phyloP scores from a whole-genome alignment of 1,140 invertebrate genomes.

The Drosophila pandora region DNA sequence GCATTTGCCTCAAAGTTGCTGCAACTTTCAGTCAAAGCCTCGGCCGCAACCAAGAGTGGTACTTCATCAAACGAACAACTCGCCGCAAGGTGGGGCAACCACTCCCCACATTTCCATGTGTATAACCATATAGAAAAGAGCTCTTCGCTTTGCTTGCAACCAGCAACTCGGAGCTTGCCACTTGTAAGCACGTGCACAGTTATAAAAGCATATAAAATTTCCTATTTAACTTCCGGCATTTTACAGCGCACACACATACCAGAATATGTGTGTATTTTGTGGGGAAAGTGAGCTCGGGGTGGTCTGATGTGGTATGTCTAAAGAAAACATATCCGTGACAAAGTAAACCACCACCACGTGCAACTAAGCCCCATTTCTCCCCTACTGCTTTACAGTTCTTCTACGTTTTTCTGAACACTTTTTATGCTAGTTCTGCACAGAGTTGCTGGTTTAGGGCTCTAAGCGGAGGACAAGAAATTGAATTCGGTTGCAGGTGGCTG shows the following conservation, averaged over 20 bases:
- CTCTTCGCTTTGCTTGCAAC: conserved; percentile 33
- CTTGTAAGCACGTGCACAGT: conserved; percentile 77
- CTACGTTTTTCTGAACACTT: background rate
- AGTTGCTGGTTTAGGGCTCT: conserved; percentile 47
- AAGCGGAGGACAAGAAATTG: conserved; percentile 61
- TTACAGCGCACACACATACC: conserved; percentile 35
- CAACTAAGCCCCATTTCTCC: conserved; percentile 11
- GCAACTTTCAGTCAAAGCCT: conserved; percentile 42
- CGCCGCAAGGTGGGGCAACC: conserved; percentile 59
- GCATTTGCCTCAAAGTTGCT: conserved; percentile 49
- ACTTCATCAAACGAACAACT: conserved; percentile 73
- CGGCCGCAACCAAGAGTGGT: conserved; percentile 55
- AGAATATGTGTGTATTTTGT: background rate
- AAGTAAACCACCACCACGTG: conserved; percentile 77
- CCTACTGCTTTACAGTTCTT: background rate
- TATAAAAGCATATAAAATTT: conserved; percentile 82
- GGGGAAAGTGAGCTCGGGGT: background rate
- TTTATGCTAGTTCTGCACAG: conserved; percentile 37
- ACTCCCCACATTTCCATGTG: background rate
- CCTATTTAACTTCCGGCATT: conserved; percentile 80
- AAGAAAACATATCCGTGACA: conserved; percentile 81
- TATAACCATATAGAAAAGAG: conserved; percentile 14
- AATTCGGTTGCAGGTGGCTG: conserved; percentile 67
- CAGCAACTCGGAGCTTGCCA: conserved; percentile 35
- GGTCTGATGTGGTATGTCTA: conserved; percentile 67